Evolutionary conservation across 2,113 vertebrate genomes (phyloP), one percentile per base, ranked within the genome.

Genomic region (Prolemur simus): DNA sequence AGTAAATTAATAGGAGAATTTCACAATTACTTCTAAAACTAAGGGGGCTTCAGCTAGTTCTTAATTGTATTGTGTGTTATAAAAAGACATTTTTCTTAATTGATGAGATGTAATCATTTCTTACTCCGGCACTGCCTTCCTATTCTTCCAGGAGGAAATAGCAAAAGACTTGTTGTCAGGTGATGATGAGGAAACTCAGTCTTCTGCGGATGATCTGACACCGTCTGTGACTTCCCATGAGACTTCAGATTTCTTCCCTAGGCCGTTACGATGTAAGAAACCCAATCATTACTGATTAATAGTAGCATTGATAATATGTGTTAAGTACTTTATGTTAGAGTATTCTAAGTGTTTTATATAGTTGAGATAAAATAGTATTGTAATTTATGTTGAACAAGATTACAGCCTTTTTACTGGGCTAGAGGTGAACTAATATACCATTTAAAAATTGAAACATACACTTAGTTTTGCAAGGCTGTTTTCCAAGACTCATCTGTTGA

Each of bases 181-280:
- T 73, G 99, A 99, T 97, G 99, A 99, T 95, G 99, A 99, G 98
- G 99, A 99, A 98, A 99, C 99, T 4, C 99, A 99, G 98, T 99
- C 99, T 42, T 99, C 99, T 78, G 99, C 99, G 86, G 99, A 99
- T 98, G 99, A 99, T 95, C 99, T 99, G 91, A 99, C 99, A 37
- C 99, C 99, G 6, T 99, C 99, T 8, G 99, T 99, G 96, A 99
- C 99, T 69, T 99, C 99, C 18, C 99, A 99, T 39, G 99, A 99
- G 97, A 98, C 99, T 96, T 99, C 99, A 0, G 99, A 99, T 98
- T 99, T 99, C 98, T 99, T 99, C 96, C 99, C 99, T 96, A 99
- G 99, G 95, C 99, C 99, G 49, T 98, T 99, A 97, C 98, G 99
- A 99, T 99, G 99, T 99, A 99, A 99, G 99, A 94, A 93, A 73